Conservation (phyloP, 2,797 vertebrate genomes). For the Pangasius larnaudii region DNA sequence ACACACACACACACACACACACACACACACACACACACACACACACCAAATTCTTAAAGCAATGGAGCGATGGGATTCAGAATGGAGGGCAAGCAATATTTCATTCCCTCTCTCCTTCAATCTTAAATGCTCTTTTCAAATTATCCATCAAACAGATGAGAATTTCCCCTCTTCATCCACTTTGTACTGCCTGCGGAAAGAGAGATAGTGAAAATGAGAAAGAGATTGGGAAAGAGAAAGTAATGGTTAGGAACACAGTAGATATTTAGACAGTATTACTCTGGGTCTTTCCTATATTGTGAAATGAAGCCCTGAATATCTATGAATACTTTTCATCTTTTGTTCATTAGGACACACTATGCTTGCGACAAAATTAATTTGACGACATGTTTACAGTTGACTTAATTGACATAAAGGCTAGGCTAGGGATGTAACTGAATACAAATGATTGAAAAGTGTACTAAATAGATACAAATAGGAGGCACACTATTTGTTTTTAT, state of each 20-base stretch:
- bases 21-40: constrained; percentile 21
- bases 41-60: constrained; percentile 27
- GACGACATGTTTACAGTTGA: neutral
- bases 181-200: constrained; percentile 60
- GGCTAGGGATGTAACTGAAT: neutral
- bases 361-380: neutral
- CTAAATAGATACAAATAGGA: neutral
- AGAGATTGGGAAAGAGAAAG: neutral
- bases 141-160: constrained; percentile 70
- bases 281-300: neutral
- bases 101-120: constrained; percentile 50
- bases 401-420: neutral
- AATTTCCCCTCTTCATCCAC: constrained; percentile 59
- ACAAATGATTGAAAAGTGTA: neutral
- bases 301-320: neutral
- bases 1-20: constrained; percentile 26
- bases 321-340: neutral
- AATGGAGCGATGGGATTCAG: constrained; percentile 25
- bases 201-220: constrained; percentile 64
- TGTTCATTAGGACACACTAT: neutral
- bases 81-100: constrained; percentile 38
- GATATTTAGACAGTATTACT: constrained; percentile 11
- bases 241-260: constrained; percentile 4
- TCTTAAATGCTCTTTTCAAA: constrained; percentile 63
- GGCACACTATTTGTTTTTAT: neutral